phyloP scores from a whole-genome alignment of 2,797 vertebrate species.

The Coluber constrictor region DNA sequence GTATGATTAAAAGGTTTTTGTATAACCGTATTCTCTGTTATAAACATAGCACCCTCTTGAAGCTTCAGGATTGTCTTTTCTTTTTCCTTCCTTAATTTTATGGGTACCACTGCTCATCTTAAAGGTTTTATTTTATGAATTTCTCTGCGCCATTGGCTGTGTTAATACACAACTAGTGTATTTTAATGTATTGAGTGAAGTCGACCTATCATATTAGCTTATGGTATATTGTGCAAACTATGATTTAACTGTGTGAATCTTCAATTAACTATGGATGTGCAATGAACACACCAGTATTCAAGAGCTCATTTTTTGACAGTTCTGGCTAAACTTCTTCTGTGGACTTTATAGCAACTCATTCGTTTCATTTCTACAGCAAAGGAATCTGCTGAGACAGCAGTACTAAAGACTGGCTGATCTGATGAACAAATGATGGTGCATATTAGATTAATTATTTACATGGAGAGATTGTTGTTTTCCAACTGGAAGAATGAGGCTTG shows the following conservation, averaged over 20 bases:
- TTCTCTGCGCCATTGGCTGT: not conserved
- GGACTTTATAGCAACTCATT: not conserved
- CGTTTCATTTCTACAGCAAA: not conserved
- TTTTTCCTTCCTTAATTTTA: not conserved
- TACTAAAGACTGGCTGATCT: not conserved
- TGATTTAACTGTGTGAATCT: not conserved
- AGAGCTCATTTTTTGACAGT: not conserved
- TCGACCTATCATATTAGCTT: not conserved
- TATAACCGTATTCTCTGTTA: not conserved
- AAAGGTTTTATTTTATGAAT: not conserved
- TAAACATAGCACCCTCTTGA: not conserved
- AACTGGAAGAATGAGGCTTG: not conserved
- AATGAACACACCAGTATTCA: not conserved
- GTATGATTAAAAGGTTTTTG: not conserved
- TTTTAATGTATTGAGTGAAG: not conserved
- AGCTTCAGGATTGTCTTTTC: not conserved
- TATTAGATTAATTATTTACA: not conserved
- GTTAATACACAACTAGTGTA: not conserved
- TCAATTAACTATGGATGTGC: not conserved
- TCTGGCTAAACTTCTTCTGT: not conserved
- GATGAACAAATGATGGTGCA: not conserved
- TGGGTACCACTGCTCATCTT: not conserved
- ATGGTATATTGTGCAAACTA: not conserved
- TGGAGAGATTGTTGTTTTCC: not conserved
- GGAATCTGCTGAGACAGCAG: not conserved